Evolutionary conservation across 2,888 invertebrate genomes (phyloP), one percentile per base, ranked within the genome.

Genomic region (Neelides folsomi): DNA sequence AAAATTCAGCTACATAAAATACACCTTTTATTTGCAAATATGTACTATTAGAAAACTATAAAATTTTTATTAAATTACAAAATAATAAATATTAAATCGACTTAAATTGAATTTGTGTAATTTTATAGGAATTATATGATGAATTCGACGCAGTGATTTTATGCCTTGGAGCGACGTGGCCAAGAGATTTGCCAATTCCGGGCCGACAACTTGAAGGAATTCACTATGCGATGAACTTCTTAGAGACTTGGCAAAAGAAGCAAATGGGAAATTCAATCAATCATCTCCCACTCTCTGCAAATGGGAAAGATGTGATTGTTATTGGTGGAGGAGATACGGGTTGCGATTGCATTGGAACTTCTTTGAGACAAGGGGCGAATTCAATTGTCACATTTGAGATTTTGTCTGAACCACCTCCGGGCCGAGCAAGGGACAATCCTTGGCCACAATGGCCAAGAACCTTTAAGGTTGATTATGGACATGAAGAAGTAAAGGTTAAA

Each of bases 371-470:
- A 75, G 94, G 95, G 47, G 97, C 97, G 38, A 82, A 80, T 67
- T 80, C 81, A 3, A 90, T 98, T 66, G 89, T 88, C 1, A 86
- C 93, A 1, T 98, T 98, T 72, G 98, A 98, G 76, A 98, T 98
- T 67, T 75, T 98, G 47, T 95, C 97, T 0, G 82, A 87, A 66
- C 97, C 97, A 13, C 86, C 89, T 49, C 75, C 76, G 2, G 76
- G 75, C 20, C 77, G 98, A 36, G 82, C 83, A 12, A 75, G 76
- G 13, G 92, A 92, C 70, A 98, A 98, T 73, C 97, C 97, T 0
- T 98, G 98, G 98, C 98, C 97, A 2, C 92, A 95, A 68, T 98
- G 89, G 84, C 97, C 97, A 0, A 78, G 88, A 67, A 86, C 94
- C 19, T 95, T 97, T 77, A 83, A 86, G 65, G 86, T 95, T 19